These are phyloP conservation scores for Numenius phaeopus DNA, from an alignment of 2,797 vertebrate genomes.

Conservation along the genomic window DNA sequence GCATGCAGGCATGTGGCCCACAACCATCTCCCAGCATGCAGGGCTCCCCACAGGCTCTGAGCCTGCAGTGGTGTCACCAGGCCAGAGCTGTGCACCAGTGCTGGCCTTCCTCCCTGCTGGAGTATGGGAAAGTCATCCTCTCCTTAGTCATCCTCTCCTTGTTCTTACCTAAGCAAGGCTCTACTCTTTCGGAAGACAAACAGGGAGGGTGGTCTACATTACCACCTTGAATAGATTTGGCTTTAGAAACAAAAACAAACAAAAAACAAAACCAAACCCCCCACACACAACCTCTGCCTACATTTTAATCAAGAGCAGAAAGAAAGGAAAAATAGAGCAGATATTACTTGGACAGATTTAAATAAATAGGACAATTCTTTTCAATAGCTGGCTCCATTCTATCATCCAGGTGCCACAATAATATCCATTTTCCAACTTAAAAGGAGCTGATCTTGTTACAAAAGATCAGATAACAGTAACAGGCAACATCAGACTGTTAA, in stretches of 20 bases:
- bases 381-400: not conserved
- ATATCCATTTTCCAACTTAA: not conserved
- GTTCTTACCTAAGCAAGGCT: not conserved
- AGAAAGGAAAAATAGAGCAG: not conserved
- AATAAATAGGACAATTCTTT: not conserved
- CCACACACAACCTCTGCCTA: not conserved
- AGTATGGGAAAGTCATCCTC: fast-evolving
- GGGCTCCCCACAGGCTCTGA: fast-evolving
- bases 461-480: constrained; percentile 5
- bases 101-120: not conserved
- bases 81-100: not conserved
- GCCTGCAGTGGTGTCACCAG: not conserved
- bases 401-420: not conserved
- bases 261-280: not conserved
- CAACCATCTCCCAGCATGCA: too few species aligned
- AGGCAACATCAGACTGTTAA: not conserved
- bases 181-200: not conserved
- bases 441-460: not conserved
- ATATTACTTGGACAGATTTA: not conserved
- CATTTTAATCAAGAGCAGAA: not conserved
- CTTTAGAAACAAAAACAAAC: not conserved
- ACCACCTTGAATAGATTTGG: not conserved
- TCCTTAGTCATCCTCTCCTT: fast-evolving
- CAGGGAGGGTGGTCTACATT: not conserved
- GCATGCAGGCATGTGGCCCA: not conserved